phyloP scores from a whole-genome alignment of 1,140 invertebrate species.

The Copidosoma floridanum region DNA sequence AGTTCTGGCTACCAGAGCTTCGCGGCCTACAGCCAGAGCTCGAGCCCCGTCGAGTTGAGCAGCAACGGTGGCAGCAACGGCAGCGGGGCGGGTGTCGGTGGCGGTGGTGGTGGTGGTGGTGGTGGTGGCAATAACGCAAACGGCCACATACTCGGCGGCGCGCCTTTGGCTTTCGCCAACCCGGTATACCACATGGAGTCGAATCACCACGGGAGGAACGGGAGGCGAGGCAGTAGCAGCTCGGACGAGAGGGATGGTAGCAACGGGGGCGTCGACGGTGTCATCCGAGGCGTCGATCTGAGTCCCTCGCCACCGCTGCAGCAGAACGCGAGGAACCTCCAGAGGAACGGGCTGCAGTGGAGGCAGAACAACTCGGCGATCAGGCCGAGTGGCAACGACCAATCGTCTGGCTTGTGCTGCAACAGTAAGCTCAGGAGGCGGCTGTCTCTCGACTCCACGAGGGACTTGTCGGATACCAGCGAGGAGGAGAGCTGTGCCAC shows the following conservation, averaged over 20 bases:
- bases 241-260: constrained; percentile 54
- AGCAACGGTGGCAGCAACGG: constrained; percentile 54
- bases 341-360: constrained; percentile 56
- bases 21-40: constrained; percentile 85
- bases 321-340: constrained; percentile 53
- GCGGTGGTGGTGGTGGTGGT: no score
- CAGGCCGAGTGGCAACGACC: constrained; percentile 40
- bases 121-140: no score
- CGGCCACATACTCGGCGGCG: constrained; percentile 56
- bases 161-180: constrained; percentile 83
- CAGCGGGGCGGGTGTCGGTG: no score
- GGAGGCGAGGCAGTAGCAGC: constrained; percentile 54
- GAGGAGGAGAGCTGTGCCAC: constrained; percentile 56
- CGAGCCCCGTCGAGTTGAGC: constrained; percentile 78
- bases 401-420: constrained; percentile 43
- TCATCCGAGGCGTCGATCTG: constrained; percentile 48
- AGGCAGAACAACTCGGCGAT: constrained; percentile 42
- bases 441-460: constrained; percentile 69
- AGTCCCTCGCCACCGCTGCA: constrained; percentile 50
- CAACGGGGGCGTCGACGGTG: constrained; percentile 46
- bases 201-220: constrained; percentile 40
- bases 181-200: constrained; percentile 77
- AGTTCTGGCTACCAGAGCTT: constrained; percentile 90
- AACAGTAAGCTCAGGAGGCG: constrained; percentile 58
- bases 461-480: constrained; percentile 70